These are phyloP conservation scores for Atherinomorus stipes DNA, from an alignment of 2,113 vertebrate genomes.

Conservation along the genomic window DNA sequence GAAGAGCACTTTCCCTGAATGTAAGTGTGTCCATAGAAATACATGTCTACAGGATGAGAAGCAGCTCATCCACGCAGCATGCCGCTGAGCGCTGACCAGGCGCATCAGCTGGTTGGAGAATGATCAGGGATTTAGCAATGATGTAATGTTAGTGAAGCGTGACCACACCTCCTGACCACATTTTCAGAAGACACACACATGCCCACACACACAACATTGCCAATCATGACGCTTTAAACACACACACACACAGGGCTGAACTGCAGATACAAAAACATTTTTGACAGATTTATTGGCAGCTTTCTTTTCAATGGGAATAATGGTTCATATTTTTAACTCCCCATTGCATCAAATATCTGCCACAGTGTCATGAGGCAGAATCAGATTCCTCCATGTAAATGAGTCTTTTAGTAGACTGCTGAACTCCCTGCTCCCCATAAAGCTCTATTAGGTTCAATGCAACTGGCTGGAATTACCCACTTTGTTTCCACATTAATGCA, in stretches of 20 bases:
- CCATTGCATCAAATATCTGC: not conserved
- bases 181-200: not conserved
- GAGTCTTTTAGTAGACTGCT: too few species aligned
- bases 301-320: conserved; percentile 4
- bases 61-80: conserved; percentile 1
- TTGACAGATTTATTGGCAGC: conserved; percentile 29
- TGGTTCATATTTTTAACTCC: not conserved
- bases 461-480: too few species aligned
- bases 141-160: conserved; percentile 23
- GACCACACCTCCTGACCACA: conserved; percentile 20
- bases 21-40: not conserved
- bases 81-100: conserved; percentile 22
- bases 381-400: not conserved
- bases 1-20: not conserved
- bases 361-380: not conserved
- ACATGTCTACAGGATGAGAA: too few species aligned
- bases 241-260: not conserved
- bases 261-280: not conserved
- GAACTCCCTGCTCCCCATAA: too few species aligned
- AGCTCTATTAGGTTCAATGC: too few species aligned
- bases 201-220: not conserved
- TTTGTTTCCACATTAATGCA: too few species aligned
- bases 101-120: conserved; percentile 26
- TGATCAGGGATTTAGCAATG: conserved; percentile 36
- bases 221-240: not conserved